Percentiles rank a stretch among this genome's conserved stretches.
Conservation (phyloP, 2,888 invertebrate species). For the Drymonia ruficornis region DNA sequence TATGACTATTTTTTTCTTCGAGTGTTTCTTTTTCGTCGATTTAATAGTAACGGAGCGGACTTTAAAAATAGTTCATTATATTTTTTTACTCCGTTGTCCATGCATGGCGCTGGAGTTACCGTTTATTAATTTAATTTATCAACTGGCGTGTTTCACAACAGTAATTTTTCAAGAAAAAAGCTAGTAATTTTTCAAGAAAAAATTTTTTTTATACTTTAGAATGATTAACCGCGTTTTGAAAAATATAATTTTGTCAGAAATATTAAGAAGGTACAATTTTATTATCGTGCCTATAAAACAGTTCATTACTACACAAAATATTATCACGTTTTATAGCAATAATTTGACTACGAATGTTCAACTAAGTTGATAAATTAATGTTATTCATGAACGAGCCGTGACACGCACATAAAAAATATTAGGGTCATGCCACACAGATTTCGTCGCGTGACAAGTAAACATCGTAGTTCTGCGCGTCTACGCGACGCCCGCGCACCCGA, state of each 20-base stretch:
- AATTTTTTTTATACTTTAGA: background rate
- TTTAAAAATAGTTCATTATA: slow-evolving; percentile 34
- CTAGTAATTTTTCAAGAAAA: background rate
- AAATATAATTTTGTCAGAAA: background rate
- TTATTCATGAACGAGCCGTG: slow-evolving; percentile 41
- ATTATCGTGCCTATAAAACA: background rate
- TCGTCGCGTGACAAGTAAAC: slow-evolving; percentile 61
- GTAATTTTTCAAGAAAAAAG: background rate
- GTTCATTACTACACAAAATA: background rate
- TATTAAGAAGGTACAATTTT: background rate
- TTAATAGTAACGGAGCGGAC: slow-evolving; percentile 37
- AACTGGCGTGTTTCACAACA: background rate
- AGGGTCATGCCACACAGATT: slow-evolving; percentile 52
- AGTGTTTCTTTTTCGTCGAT: slow-evolving; percentile 27
- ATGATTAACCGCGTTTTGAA: background rate
- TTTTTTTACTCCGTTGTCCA: slow-evolving; percentile 20
- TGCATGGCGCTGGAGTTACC: slow-evolving; percentile 14
- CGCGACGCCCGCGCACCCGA: slow-evolving; percentile 61
- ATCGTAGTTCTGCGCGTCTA: slow-evolving; percentile 44
- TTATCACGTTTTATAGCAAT: background rate
- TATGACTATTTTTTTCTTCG: slow-evolving; percentile 29
- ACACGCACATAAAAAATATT: slow-evolving; percentile 51
- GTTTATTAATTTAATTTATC: slow-evolving; percentile 23
- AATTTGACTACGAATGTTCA: slow-evolving; percentile 1
- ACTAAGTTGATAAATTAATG: slow-evolving; percentile 31